Evolutionary conservation across 2,888 invertebrate genomes (phyloP), one percentile per base, ranked within the genome.

Genomic region (Eumacrocentrus americanus): DNA sequence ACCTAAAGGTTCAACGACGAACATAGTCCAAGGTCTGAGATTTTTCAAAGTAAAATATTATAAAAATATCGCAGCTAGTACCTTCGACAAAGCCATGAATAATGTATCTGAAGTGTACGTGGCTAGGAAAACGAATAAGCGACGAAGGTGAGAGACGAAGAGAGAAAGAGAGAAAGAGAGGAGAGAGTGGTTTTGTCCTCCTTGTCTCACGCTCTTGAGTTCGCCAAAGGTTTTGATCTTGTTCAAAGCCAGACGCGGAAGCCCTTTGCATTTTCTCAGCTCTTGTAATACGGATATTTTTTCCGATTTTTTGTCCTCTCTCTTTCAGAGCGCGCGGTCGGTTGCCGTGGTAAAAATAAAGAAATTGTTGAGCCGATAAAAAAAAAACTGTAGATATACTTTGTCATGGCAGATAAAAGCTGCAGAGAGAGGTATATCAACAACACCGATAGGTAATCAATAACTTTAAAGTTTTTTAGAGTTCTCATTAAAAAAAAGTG

Each of bases 1-100:
- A 52, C 42, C 44, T 12, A 29, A 29, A 50, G 18, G 38, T 51
- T 51, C n/a, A 37, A 22, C 18, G 46, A 56, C n/a, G 40, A 40
- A 25, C n/a, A 37, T 38, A 25, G 20, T 38, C 50, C 35, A 22
- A 34, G 20, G 44, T 44, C 44, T 23, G 25, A 29, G 29, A 59
- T 53, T 46, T 69, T 67, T 63, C 52, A 51, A 63, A 70, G 70
- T 71, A 69, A 72, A 72, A 74, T 72, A 70, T 66, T 66, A 66
- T 69, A 70, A 72, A 69, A 70, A 72, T 74, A 72, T 63, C 64
- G 65, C 56, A 68, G 68, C 68, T 58, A 67, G 67, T 65, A 67
- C 64, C 69, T 69, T 72, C 70, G 74, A 68, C 71, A 67, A 69
- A 70, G 68, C 65, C 66, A 73, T 75, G 74, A 74, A 75, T 75